Percentiles rank a stretch among this genome's conserved stretches.
phyloP scores from a whole-genome alignment of 92 coral and sea anemone species.

The Palythoa heliodiscus region DNA sequence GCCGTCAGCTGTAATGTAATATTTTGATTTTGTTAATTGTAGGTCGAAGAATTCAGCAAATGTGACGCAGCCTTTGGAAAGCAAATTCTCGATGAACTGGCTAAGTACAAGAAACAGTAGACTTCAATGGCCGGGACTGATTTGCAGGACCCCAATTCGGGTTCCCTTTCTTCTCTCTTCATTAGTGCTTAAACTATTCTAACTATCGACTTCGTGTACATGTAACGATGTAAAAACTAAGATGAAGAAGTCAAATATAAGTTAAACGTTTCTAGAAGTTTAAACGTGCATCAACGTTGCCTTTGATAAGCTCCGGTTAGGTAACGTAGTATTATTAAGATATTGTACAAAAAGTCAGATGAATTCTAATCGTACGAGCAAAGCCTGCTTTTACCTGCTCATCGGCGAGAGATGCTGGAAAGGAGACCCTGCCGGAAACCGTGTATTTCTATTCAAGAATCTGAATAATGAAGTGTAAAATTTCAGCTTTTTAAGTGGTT shows the following conservation, averaged over 20 bases:
- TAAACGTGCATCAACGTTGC: too few relatives aligned
- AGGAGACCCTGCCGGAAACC: too few relatives aligned
- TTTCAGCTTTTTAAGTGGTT: too few relatives aligned
- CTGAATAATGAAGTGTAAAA: too few relatives aligned
- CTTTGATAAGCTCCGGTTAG: background rate
- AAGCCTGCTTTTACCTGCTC: too few relatives aligned
- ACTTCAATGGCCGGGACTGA: background rate
- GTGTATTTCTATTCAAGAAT: too few relatives aligned
- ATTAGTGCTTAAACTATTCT: background rate
- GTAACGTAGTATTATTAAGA: background rate
- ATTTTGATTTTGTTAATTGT: background rate
- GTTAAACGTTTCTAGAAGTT: background rate
- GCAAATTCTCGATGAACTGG: slow-evolving; percentile 69
- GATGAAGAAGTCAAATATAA: background rate
- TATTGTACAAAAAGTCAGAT: too few relatives aligned
- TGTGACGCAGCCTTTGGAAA: slow-evolving; percentile 86
- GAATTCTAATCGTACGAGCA: too few relatives aligned
- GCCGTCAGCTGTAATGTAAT: background rate
- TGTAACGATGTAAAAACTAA: background rate
- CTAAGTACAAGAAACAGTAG: slow-evolving; percentile 30
- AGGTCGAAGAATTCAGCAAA: slow-evolving; percentile 82
- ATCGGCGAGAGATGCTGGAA: too few relatives aligned
- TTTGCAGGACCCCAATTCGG: background rate
- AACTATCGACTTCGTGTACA: background rate
- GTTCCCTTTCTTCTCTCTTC: too few relatives aligned